Base-by-base conservation (phyloP, 2,797 vertebrate species). In the Onychomys arenicola region DNA sequence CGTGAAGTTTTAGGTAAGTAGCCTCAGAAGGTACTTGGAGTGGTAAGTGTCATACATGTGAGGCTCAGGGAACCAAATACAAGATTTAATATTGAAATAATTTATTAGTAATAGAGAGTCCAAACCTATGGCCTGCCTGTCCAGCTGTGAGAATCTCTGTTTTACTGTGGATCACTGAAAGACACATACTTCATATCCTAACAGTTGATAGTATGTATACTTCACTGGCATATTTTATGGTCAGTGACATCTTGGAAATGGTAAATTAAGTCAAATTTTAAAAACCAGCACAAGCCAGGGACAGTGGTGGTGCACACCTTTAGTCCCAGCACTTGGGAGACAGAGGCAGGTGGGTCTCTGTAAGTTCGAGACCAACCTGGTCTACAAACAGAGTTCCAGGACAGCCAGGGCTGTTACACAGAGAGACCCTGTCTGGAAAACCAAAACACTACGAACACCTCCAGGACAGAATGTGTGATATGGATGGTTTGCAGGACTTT, bases 401-500 rank as follows among this genome's bases (percentile, higher is more conserved):
- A 23, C 21, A 73, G 71, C 71, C 37, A 73, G 71, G 69, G 37
- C 71, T 40, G 13, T 55, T 55, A 25, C 19, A 25, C 37, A 73
- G 40, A 73, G 71, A 40, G 23, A 40, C 71, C 21, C 11, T 73
- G 37, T 40, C 37, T 40, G 1, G 23, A 73, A 73, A 40, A 43
- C 71, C 71, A 40, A 40, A 25, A 37, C 8, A 23, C 37, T 4
- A 23, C 7, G 12, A 11, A 25, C 12, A 73, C 14, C 67, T 7
- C 23, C 52, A 9, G 49, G 16, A 61, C 90, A 84, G 21, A 55
- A 34, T 77, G 57, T 57, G 80, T 55, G 10, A 65, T 93, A 34
- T 75, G 27, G 73, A 84, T 21, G 77, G 4, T 90, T 94, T 92
- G 6, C 9, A 85, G 80, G 34, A 93, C 55, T 94, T 80, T 49